Percentiles rank a stretch among this genome's conserved stretches.
phyloP scores from a whole-genome alignment of 2,113 vertebrate species.

The Coturnix japonica region DNA sequence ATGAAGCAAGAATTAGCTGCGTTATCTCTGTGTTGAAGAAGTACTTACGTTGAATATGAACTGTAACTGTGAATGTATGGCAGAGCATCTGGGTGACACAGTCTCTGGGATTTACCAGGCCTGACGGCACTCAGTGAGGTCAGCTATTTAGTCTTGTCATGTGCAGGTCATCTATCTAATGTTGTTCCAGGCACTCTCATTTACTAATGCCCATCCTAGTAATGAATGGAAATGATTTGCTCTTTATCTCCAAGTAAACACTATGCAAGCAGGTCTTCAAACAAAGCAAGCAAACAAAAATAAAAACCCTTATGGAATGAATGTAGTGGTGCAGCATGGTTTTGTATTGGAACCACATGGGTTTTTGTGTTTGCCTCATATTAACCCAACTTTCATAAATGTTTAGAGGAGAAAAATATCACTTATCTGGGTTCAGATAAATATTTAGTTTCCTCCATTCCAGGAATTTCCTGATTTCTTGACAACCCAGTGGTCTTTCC shows the following conservation, averaged over 20 bases:
- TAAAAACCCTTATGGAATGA: neutral
- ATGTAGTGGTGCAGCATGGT: accelerated
- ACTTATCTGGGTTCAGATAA: neutral
- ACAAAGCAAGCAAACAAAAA: neutral
- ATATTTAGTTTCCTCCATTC: accelerated
- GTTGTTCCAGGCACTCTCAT: neutral
- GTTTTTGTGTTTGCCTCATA: neutral
- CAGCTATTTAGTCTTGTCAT: neutral
- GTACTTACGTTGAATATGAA: neutral
- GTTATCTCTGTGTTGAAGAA: neutral
- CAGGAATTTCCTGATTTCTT: neutral
- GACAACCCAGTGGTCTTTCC: neutral
- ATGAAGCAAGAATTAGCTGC: neutral
- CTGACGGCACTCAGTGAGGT: neutral
- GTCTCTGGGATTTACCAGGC: neutral
- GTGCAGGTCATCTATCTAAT: neutral
- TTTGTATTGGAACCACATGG: accelerated
- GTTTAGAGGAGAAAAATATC: neutral
- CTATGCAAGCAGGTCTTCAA: neutral
- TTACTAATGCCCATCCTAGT: neutral
- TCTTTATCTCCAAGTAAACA: neutral
- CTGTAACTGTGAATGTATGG: neutral
- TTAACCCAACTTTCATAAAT: neutral
- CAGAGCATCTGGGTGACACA: neutral
- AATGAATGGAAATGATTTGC: neutral